Base-by-base conservation (phyloP, 2,113 vertebrate species). In the Rattus rattus region DNA sequence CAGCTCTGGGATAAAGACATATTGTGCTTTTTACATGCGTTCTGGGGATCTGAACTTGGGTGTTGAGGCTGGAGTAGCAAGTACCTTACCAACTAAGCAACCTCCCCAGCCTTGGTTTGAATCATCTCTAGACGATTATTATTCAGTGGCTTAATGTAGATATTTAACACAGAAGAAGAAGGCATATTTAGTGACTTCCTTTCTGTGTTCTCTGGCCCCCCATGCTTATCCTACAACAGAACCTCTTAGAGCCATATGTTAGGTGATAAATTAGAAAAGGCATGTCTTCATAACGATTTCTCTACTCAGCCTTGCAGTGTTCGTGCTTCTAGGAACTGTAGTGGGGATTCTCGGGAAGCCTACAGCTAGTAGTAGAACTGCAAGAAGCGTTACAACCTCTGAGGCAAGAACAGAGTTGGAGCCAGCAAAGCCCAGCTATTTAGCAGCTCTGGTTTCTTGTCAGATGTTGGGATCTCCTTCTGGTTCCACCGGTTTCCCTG, bases 321-420 rank as follows among this genome's bases (percentile, higher is more conserved):
- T 7, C 36, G 39, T 30, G 67, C 36, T 77, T 94, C 80, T 94
- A 83, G n/a, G 54, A 79, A 72, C 69, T 65, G 81, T 17, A 61
- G 95, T 90, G 69, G 72, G 79, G 84, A 84, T 90, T 94, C 87
- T 80, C 70, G 93, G 95, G 93, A 91, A 93, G 87, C 69, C 93
- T 75, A 7, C 12, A 72, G 8, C 73, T 87, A 54, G 49, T 39
- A 13, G 24, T 56, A 88, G 90, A 88, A 43, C 61, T 73, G 88
- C 85, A 91, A 83, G 49, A 88, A 59, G 30, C 88, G 67, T 91
- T 73, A 10, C 73, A 75, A 70, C 63, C 39, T 70, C 87, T 10
- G 22, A 39, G 81, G 72, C 69, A 26, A 13, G 81, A 86, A 73
- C 61, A 24, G 73, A 52, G 85, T 0, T 26, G 73, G 85, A 28